phyloP scores from a whole-genome alignment of 2,113 vertebrate species.

The Cyphomyrus discorhynchus region DNA sequence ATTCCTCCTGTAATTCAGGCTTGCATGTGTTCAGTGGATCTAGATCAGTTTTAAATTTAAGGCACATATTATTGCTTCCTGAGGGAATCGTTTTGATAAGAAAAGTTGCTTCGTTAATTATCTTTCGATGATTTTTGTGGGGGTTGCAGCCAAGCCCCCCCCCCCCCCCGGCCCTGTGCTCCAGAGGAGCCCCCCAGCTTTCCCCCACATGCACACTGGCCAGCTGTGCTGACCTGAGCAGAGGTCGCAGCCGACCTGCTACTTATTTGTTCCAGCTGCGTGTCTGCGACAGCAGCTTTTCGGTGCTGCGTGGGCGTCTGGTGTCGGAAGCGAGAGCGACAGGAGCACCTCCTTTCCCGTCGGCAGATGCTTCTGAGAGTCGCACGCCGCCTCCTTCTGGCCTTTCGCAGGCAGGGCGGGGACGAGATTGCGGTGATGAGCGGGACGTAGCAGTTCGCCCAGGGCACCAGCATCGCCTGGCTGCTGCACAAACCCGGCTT shows the following conservation, averaged over 20 bases:
- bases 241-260: slow-evolving; percentile 1
- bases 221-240: slow-evolving; percentile 12
- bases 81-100: background rate
- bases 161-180: background rate
- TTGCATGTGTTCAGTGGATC: background rate
- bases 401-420: background rate
- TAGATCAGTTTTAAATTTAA: background rate
- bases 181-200: background rate
- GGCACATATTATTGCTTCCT: background rate
- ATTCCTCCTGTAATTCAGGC: background rate
- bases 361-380: background rate
- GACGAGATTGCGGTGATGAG: background rate
- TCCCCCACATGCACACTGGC: background rate
- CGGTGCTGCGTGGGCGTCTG: background rate
- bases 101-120: background rate
- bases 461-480: background rate
- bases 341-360: background rate
- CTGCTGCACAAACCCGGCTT: background rate
- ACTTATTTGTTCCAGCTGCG: background rate
- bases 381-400: background rate
- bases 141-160: background rate
- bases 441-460: no score
- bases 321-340: slow-evolving; percentile 5
- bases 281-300: background rate
- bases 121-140: background rate